Evolutionary conservation across 1,140 invertebrate genomes (phyloP).

Genomic region (Pachyrhynchus sulphureomaculatus): DNA sequence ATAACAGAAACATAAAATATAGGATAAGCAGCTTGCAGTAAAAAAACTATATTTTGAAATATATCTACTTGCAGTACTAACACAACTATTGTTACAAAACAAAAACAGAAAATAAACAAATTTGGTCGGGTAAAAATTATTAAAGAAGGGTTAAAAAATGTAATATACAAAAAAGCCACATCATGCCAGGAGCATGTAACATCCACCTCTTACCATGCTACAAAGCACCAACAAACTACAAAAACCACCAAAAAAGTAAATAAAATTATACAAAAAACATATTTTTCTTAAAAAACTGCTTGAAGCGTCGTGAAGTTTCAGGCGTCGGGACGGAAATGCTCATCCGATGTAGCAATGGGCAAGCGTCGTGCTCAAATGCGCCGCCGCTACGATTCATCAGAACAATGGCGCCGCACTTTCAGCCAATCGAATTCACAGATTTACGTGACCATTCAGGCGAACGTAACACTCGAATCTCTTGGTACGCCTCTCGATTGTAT

Average conservation of each 20-base stretch:
- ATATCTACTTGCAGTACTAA: no score
- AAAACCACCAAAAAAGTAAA: not conserved
- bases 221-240: not conserved
- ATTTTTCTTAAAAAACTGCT: not conserved
- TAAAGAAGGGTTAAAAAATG: no score
- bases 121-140: no score
- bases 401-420: constrained; percentile 48
- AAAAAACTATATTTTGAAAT: no score
- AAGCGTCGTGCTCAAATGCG: constrained; percentile 43
- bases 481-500: constrained; percentile 35
- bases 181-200: no score
- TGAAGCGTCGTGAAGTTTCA: constrained; percentile 23
- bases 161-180: no score
- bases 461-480: constrained; percentile 31
- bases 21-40: no score
- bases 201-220: no score
- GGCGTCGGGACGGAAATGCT: constrained; percentile 44
- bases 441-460: constrained; percentile 42
- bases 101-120: no score
- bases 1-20: no score
- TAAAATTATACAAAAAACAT: not conserved
- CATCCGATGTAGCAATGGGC: constrained; percentile 34
- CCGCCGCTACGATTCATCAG: constrained; percentile 40
- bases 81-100: no score
- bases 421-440: constrained; percentile 45